These are phyloP conservation scores for Sesia apiformis DNA, from an alignment of 2,888 invertebrate genomes.

Conservation along the genomic window DNA sequence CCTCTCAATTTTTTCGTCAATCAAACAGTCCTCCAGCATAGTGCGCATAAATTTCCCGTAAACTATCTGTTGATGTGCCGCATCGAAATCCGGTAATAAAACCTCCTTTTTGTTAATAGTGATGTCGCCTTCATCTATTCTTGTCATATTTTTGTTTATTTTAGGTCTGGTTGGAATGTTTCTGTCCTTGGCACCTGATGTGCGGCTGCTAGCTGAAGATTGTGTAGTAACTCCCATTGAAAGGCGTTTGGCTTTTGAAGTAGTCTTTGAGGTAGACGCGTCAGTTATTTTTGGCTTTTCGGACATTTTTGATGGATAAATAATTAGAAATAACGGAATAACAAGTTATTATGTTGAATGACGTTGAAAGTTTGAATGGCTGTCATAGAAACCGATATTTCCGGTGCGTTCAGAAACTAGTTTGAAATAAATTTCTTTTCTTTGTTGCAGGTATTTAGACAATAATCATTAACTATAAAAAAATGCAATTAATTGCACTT, in stretches of 20 bases:
- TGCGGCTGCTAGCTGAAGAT: conserved; percentile 14
- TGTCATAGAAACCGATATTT: too few relatives aligned
- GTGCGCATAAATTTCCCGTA: conserved; percentile 49
- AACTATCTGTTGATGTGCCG: conserved; percentile 37
- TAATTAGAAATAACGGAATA: neutral
- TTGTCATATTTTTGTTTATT: conserved; percentile 25
- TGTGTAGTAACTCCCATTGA: conserved; percentile 14
- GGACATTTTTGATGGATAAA: conserved; percentile 24
- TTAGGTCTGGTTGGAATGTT: conserved; percentile 17
- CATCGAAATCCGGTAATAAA: conserved; percentile 34
- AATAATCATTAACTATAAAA: too few relatives aligned
- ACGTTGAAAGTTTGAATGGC: too few relatives aligned
- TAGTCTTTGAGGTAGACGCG: too few relatives aligned
- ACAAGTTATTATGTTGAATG: neutral
- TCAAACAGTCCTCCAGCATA: conserved; percentile 48
- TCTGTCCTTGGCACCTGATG: conserved; percentile 18
- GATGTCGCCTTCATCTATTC: conserved; percentile 23
- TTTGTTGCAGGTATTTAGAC: too few relatives aligned
- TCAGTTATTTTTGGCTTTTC: conserved; percentile 36
- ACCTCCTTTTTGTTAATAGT: conserved; percentile 30
- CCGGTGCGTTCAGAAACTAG: too few relatives aligned
- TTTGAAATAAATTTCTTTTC: too few relatives aligned
- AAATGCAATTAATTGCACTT: too few relatives aligned
- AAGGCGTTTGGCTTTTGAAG: conserved; percentile 28
- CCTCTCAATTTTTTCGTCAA: conserved; percentile 51